phyloP scores from a whole-genome alignment of 2,888 invertebrate species.

The Dryococelus australis region DNA sequence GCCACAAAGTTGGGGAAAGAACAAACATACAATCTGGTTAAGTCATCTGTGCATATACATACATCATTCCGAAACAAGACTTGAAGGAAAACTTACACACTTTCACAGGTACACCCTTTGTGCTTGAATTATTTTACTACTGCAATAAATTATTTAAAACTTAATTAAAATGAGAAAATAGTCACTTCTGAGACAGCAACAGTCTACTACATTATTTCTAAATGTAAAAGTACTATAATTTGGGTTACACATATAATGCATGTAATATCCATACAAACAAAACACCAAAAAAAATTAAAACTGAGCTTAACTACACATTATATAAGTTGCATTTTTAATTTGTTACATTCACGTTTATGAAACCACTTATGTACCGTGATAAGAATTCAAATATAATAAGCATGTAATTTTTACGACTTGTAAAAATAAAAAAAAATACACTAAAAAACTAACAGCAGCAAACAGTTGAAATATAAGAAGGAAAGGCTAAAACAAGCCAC shows the following conservation, averaged over 20 bases:
- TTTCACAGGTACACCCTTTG: not conserved
- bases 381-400: not conserved
- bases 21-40: no score
- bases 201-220: not conserved
- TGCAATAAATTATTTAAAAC: not conserved
- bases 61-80: not conserved
- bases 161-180: not conserved
- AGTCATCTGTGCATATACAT: no score
- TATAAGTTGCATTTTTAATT: not conserved
- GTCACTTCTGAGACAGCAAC: not conserved
- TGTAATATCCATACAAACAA: not conserved
- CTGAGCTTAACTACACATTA: not conserved
- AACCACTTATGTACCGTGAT: not conserved
- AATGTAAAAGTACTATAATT: not conserved
- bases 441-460: no score
- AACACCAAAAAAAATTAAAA: not conserved
- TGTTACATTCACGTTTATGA: not conserved
- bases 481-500: no score
- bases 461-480: no score
- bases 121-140: not conserved
- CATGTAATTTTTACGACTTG: no score
- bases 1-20: not conserved
- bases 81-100: not conserved
- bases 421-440: no score
- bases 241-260: not conserved